These are phyloP conservation scores for Pseudopipra pipra DNA, from an alignment of 2,113 vertebrate genomes.

Conservation along the genomic window DNA sequence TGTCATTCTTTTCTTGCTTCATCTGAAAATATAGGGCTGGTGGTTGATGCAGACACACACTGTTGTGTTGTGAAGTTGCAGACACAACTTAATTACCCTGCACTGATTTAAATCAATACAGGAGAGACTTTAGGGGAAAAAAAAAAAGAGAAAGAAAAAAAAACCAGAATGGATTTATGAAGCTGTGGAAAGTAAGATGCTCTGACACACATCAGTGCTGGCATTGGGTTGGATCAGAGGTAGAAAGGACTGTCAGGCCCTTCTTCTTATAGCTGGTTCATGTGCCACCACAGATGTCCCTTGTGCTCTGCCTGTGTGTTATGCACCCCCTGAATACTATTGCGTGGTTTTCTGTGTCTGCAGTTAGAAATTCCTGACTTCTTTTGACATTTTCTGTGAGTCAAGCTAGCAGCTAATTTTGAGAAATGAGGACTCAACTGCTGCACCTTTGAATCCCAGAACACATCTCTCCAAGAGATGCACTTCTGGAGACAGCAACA, in stretches of 20 bases:
- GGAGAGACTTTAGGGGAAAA: background rate
- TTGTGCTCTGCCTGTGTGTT: background rate
- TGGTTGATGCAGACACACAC: background rate
- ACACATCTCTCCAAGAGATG: background rate
- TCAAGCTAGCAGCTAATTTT: background rate
- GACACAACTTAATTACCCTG: background rate
- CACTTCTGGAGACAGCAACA: background rate
- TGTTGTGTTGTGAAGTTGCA: too few relatives aligned
- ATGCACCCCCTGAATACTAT: background rate
- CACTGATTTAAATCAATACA: background rate
- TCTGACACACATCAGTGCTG: background rate
- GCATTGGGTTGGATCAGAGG: background rate
- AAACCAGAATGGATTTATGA: background rate
- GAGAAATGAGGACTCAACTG: background rate
- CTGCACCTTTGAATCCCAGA: background rate
- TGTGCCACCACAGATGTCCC: background rate
- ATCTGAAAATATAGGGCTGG: background rate
- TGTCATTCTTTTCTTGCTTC: background rate
- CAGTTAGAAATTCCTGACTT: background rate
- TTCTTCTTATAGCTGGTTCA: background rate
- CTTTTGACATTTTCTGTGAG: background rate
- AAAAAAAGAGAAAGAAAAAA: background rate
- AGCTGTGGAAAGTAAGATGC: rapidly evolving
- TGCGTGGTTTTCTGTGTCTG: background rate
- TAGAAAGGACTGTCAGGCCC: background rate